Conservation (phyloP, 2,888 invertebrate genomes). For the Mythimna lalbum region DNA sequence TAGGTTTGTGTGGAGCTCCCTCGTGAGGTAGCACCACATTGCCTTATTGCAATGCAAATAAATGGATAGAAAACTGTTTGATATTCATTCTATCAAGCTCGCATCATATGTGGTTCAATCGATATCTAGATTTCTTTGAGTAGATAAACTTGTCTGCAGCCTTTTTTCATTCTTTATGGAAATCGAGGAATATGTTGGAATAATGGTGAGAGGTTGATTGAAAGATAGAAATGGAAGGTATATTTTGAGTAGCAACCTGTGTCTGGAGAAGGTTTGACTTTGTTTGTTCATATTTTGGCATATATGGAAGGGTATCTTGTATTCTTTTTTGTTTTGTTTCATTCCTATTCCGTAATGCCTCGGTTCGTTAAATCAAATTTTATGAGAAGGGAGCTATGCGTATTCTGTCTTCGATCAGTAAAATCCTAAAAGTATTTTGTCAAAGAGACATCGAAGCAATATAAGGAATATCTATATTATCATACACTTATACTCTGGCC, state of each 20-base stretch:
- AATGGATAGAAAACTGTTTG: slow-evolving; percentile 60
- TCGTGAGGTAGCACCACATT: slow-evolving; percentile 4
- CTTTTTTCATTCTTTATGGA: slow-evolving; percentile 21
- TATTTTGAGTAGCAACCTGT: neutral
- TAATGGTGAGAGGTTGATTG: neutral
- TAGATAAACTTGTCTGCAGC: slow-evolving; percentile 17
- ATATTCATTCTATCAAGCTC: slow-evolving; percentile 63
- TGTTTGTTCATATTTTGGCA: neutral
- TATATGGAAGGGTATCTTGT: neutral
- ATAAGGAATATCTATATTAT: no score
- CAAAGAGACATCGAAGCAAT: neutral
- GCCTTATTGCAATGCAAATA: slow-evolving; percentile 44
- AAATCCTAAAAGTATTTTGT: neutral
- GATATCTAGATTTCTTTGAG: slow-evolving; percentile 41
- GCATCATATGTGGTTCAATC: slow-evolving; percentile 29
- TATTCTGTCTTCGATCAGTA: neutral
- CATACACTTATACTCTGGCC: no score
- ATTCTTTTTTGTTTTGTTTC: neutral
- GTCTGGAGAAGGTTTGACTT: neutral
- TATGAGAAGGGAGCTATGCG: neutral
- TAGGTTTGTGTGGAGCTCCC: slow-evolving; percentile 25
- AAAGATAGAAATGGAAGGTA: slow-evolving; percentile 3
- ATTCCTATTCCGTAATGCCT: neutral
- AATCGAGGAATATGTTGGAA: slow-evolving; percentile 32
- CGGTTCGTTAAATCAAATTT: neutral